These are phyloP conservation scores for Harpalus rubripes DNA, from an alignment of 2,888 invertebrate species.

Conservation along the genomic window DNA sequence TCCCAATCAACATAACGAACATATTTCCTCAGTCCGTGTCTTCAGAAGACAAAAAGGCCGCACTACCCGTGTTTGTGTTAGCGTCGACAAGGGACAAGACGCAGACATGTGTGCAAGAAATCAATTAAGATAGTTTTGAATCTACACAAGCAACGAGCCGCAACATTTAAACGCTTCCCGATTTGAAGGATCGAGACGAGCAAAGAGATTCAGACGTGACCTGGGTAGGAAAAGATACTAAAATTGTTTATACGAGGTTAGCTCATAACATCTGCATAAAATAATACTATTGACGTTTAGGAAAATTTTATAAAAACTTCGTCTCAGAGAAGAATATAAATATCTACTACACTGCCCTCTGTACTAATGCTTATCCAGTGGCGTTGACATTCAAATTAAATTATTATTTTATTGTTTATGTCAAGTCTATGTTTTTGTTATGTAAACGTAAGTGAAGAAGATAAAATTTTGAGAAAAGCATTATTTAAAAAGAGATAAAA, in stretches of 20 bases:
- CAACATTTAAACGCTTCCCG: conserved; percentile 32
- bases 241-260: background rate
- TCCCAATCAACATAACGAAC: conserved; percentile 40
- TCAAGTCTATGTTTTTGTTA: too few relatives aligned
- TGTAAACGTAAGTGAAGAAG: too few relatives aligned
- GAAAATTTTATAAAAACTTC: too few relatives aligned
- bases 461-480: too few relatives aligned
- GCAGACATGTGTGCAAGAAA: conserved; percentile 52
- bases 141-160: conserved; percentile 51
- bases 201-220: conserved; percentile 43
- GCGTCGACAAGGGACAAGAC: conserved; percentile 43
- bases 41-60: conserved; percentile 25
- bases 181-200: conserved; percentile 40
- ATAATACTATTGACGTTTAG: too few relatives aligned
- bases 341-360: too few relatives aligned
- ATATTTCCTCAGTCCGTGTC: conserved; percentile 8
- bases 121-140: conserved; percentile 64
- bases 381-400: too few relatives aligned
- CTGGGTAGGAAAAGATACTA: background rate
- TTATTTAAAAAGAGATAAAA: too few relatives aligned
- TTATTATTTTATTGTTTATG: too few relatives aligned
- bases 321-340: too few relatives aligned
- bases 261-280: too few relatives aligned
- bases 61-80: conserved; percentile 33
- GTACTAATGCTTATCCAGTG: too few relatives aligned